These are phyloP conservation scores for Melolontha melolontha DNA, from an alignment of 2,888 invertebrate genomes.

Conservation along the genomic window DNA sequence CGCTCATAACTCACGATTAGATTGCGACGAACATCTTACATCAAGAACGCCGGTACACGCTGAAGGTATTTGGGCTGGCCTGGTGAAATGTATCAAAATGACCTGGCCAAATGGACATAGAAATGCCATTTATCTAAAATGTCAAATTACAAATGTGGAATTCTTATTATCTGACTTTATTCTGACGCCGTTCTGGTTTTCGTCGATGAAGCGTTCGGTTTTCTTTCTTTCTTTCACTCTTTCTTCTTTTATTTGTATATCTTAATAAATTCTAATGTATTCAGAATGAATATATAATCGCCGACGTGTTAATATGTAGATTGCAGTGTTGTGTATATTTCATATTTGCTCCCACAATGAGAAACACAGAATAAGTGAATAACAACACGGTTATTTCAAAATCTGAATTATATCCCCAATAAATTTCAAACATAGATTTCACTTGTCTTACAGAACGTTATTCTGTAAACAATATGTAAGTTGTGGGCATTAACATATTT, in stretches of 20 bases:
- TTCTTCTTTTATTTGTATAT: constrained; percentile 17
- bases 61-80: constrained; percentile 42
- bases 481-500: too few relatives aligned
- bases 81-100: constrained; percentile 51
- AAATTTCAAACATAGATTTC: constrained; percentile 11
- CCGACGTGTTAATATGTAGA: constrained; percentile 30
- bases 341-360: constrained; percentile 15
- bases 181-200: background rate
- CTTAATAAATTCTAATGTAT: constrained; percentile 33
- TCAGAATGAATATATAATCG: constrained; percentile 23
- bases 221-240: background rate
- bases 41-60: constrained; percentile 7
- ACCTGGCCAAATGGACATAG: constrained; percentile 48
- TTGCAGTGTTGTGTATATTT: constrained; percentile 24
- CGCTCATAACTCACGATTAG: constrained; percentile 21
- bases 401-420: background rate
- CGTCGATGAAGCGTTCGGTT: background rate
- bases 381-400: constrained; percentile 3
- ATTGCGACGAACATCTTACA: constrained; percentile 19
- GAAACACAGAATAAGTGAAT: constrained; percentile 4
- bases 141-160: constrained; percentile 32
- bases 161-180: constrained; percentile 15
- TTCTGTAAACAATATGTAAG: constrained; percentile 3
- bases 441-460: constrained; percentile 4
- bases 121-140: constrained; percentile 49